Evolutionary conservation across 2,888 invertebrate species (phyloP).

Genomic region (Spisula subtruncata): DNA sequence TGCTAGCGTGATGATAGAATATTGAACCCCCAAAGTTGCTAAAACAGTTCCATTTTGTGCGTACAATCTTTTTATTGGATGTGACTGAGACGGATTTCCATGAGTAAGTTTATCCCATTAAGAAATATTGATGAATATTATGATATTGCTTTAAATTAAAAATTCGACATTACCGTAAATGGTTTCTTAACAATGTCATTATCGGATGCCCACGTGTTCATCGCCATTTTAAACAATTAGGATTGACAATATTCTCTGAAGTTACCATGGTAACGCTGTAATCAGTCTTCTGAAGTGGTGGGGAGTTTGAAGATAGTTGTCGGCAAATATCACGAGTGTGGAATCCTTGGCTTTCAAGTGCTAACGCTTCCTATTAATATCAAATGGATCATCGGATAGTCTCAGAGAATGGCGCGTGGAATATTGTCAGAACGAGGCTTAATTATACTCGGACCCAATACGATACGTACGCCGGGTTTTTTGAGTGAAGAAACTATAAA

Average conservation of each 20-base stretch:
- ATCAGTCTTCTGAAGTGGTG: conserved; percentile 37
- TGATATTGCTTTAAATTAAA: background rate
- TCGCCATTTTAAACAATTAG: conserved; percentile 11
- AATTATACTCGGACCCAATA: too few species aligned
- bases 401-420: background rate
- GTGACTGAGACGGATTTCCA: too few species aligned
- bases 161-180: background rate
- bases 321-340: conserved; percentile 31
- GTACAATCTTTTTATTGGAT: too few species aligned
- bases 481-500: too few species aligned
- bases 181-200: background rate
- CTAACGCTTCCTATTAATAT: conserved; percentile 20
- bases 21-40: too few species aligned
- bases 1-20: too few species aligned
- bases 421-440: too few species aligned
- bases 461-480: too few species aligned
- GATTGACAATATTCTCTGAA: background rate
- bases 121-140: background rate
- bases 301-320: conserved; percentile 38
- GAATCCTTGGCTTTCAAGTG: conserved; percentile 36
- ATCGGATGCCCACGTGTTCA: conserved; percentile 1
- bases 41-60: too few species aligned
- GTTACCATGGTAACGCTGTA: conserved; percentile 52
- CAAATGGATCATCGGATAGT: conserved; percentile 9
- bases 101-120: background rate